phyloP scores from a whole-genome alignment of 2,888 invertebrate genomes.

The Gymnosoma rotundatum region DNA sequence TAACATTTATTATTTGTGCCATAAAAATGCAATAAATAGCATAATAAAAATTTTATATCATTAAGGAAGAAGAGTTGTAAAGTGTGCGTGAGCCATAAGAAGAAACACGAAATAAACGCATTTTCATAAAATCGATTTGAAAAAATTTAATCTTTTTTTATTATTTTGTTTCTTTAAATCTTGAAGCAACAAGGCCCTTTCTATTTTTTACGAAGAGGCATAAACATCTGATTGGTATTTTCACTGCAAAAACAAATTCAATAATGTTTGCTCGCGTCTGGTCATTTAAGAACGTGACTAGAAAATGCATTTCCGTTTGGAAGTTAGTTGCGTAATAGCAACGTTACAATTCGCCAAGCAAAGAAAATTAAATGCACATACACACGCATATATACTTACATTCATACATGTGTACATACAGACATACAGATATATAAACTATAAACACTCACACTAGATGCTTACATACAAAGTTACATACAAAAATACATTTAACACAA shows the following conservation, averaged over 20 bases:
- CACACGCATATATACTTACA: conserved; percentile 14
- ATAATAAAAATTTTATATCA: conserved; percentile 4
- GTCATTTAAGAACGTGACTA: conserved; percentile 70
- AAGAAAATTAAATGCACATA: conserved; percentile 40
- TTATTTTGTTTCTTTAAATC: background rate
- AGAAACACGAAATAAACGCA: conserved; percentile 28
- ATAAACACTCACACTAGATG: background rate
- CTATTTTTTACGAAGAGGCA: background rate
- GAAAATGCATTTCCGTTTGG: conserved; percentile 66
- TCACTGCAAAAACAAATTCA: conserved; percentile 6
- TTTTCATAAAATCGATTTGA: background rate
- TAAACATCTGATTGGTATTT: background rate
- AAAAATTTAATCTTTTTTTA: too few species aligned
- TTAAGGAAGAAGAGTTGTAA: background rate
- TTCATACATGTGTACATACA: background rate
- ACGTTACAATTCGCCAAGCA: conserved; percentile 39
- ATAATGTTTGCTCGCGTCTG: conserved; percentile 72
- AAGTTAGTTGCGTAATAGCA: conserved; percentile 20
- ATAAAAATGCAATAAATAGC: conserved; percentile 38
- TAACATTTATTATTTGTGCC: conserved; percentile 27
- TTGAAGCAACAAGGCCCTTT: background rate
- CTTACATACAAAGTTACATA: conserved; percentile 23
- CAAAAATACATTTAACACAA: conserved; percentile 37
- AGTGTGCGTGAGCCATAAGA: conserved; percentile 22
- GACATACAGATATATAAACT: too few species aligned